phyloP scores from a whole-genome alignment of 2,797 vertebrate species.

The Lophius americanus region DNA sequence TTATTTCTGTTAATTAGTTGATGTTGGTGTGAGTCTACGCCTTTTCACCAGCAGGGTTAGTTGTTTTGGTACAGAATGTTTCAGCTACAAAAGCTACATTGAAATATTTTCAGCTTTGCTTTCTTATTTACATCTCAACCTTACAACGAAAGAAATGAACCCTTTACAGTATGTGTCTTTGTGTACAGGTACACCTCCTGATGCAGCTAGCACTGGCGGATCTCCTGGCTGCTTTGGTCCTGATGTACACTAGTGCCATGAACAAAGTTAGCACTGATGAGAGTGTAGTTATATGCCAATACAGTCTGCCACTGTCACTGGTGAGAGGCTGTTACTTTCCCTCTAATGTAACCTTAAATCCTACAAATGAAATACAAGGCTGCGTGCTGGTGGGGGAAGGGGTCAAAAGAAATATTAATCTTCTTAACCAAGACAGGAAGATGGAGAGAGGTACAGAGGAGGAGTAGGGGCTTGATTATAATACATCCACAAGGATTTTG shows the following conservation, averaged over 20 bases:
- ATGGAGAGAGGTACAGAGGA: neutral
- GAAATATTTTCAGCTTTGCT: neutral
- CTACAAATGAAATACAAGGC: neutral
- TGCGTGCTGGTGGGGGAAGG: neutral
- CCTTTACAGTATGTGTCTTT: slow-evolving; percentile 5
- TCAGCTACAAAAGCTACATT: neutral
- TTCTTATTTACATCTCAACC: neutral
- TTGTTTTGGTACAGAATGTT: neutral
- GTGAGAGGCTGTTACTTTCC: slow-evolving; percentile 61
- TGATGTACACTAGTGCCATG: slow-evolving; percentile 69
- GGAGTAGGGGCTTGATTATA: neutral
- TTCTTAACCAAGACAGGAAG: neutral
- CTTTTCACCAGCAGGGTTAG: too few species aligned
- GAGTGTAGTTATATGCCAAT: slow-evolving; percentile 63
- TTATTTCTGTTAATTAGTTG: neutral
- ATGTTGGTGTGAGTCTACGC: neutral
- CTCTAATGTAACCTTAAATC: neutral
- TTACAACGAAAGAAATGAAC: neutral
- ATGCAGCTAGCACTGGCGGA: slow-evolving; percentile 85
- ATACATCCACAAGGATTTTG: neutral
- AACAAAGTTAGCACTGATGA: slow-evolving; percentile 54
- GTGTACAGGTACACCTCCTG: slow-evolving; percentile 79
- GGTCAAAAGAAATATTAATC: neutral
- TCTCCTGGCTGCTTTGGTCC: slow-evolving; percentile 75
- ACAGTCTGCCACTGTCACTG: slow-evolving; percentile 78